Evolutionary conservation across 1,140 invertebrate species (phyloP), one percentile per base, ranked within the genome.

Genomic region (Magallana ariakensis): DNA sequence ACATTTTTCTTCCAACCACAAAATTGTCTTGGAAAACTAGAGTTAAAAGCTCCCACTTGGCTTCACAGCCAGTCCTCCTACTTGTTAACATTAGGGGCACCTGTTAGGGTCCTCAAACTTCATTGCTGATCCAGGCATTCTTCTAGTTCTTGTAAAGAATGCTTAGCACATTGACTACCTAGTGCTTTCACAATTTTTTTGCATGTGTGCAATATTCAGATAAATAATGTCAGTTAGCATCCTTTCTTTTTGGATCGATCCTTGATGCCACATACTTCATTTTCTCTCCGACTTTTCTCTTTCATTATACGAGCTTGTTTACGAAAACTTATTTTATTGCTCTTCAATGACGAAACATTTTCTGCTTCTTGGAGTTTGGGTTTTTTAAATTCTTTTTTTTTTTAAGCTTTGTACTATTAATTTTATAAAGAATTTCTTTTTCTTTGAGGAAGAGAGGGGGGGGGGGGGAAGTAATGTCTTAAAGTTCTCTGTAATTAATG

Each of bases 171-270:
- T 26, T 33, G 66, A 33, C 33, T 10, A 75, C 13, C 66, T 13
- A 13, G 66, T 22, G 66, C 66, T 75, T 26, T 26, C 22, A 75
- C 9, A 75, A 75, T 26, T 9, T 26, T 0, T 70, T 75, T 86
- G n/a, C n/a, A n/a, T n/a, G 60, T 26, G 83, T 80, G 58, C 57
- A 81, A 58, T 46, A 53, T 19, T 86, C 75, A 46, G 57, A 75
- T 80, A 80, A 80, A 55, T 56, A 33, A 46, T 85, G 84, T 85
- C 75, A 58, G 22, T 26, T 62, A 75, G 66, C 66, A 26, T 26
- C 3, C 13, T 22, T 13, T 75, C 11, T 75, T 46, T 46, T 46
- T 46, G 33, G 33, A 46, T 46, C 33, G 5, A 46, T 46, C 33
- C 33, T 46, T 46, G 33, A 46, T 46, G 33, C 33, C 33, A 46